phyloP scores from a whole-genome alignment of 2,797 vertebrate genomes.

The Brachyrhaphis roseni region DNA sequence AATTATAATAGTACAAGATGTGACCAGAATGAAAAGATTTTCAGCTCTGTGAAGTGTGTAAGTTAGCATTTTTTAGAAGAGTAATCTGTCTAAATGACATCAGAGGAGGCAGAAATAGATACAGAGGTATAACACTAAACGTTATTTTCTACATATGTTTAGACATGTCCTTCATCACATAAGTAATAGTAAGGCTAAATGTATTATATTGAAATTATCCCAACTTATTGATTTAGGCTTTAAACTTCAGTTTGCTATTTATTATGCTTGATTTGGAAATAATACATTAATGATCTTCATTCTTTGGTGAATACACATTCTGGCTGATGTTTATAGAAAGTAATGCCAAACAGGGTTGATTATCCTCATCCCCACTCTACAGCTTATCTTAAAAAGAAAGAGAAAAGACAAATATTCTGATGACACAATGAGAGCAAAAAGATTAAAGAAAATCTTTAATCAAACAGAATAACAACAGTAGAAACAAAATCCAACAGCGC shows the following conservation, averaged over 20 bases:
- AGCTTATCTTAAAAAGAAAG: neutral
- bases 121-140: neutral
- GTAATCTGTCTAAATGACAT: neutral
- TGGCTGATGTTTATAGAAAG: neutral
- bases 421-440: neutral
- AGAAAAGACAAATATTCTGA: neutral
- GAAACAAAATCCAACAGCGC: conserved; percentile 50
- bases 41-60: neutral
- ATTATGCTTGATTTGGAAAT: neutral
- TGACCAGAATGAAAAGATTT: neutral
- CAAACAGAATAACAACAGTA: conserved; percentile 21
- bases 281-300: neutral
- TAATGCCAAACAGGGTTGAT: neutral
- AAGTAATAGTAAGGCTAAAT: neutral
- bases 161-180: neutral
- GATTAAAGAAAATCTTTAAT: neutral
- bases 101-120: neutral
- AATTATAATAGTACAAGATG: too few species aligned
- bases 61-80: neutral
- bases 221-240: neutral
- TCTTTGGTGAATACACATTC: neutral
- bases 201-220: neutral
- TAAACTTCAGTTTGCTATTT: neutral
- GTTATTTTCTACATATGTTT: neutral
- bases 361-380: neutral